Evolutionary conservation across 2,797 vertebrate species (phyloP).

Genomic region (Manis javanica): DNA sequence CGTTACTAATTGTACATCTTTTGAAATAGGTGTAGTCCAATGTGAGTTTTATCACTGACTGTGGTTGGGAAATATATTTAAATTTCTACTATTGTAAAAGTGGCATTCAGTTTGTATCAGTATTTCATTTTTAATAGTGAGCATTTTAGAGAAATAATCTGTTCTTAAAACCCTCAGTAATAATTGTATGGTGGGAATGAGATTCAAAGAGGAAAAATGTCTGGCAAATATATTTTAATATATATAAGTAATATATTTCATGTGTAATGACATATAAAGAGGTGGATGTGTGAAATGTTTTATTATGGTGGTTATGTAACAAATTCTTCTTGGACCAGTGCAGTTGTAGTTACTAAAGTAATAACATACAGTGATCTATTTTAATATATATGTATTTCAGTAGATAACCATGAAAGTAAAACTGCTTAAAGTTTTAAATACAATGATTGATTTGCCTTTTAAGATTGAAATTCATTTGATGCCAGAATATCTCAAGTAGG

Average conservation of each 20-base stretch:
- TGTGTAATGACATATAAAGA: conserved; percentile 69
- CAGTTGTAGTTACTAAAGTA: conserved; percentile 63
- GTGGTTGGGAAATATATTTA: conserved; percentile 80
- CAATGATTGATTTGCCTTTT: conserved; percentile 61
- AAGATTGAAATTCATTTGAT: conserved; percentile 51
- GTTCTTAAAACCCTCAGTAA: conserved; percentile 70
- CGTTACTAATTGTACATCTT: conserved; percentile 84
- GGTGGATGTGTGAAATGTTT: conserved; percentile 69
- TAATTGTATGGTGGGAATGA: conserved; percentile 62
- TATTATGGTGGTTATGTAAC: conserved; percentile 81
- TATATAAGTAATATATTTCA: conserved; percentile 21
- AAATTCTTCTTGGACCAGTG: conserved; percentile 58
- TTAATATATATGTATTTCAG: conserved; percentile 34
- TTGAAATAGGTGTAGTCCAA: conserved; percentile 78
- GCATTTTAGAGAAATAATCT: conserved; percentile 72
- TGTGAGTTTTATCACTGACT: conserved; percentile 81
- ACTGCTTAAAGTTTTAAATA: conserved; percentile 17
- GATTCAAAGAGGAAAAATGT: neutral
- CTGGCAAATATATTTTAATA: conserved; percentile 62
- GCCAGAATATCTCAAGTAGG: conserved; percentile 67
- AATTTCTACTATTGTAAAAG: conserved; percentile 76
- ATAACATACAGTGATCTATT: conserved; percentile 31
- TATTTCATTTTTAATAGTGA: conserved; percentile 70
- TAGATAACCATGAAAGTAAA: conserved; percentile 44
- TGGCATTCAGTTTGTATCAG: conserved; percentile 75